Evolutionary conservation across 1,140 invertebrate species (phyloP), one percentile per base, ranked within the genome.

Genomic region (Macrosteles quadrilineatus): DNA sequence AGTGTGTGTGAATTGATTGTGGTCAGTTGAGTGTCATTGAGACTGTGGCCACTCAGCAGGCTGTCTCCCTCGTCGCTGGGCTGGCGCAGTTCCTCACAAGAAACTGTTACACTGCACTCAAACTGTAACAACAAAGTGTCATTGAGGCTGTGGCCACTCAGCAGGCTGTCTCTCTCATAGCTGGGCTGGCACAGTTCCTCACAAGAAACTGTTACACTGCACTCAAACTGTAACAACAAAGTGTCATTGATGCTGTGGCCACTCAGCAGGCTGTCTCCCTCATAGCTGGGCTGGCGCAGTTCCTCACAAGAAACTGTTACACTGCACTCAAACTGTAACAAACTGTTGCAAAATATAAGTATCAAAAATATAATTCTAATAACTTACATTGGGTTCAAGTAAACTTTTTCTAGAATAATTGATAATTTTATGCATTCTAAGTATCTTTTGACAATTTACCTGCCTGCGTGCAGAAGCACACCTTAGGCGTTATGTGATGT

Each of bases 31-130:
- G 72, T 73, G 57, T 68, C 47, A 17, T 73, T 67, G 11, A 71
- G 70, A 25, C 70, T 67, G 36, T 64, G 68, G 3, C 72, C 72
- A 25, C 68, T 70, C 1, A 73, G 59, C 21, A 73, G 59, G 31
- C 72, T 73, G 59, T 73, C 72, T 3, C 72, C 72, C 47, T 73
- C 72, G 32, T 73, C 72, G 36, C 69, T 73, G 1, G 72, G 31
- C 31, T 31, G 40, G 21, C 68, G 1, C 25, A 29, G 23, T 29
- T 47, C 69, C 23, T 72, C 65, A 23, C 67, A 72, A 2, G 68
- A 69, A 9, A 67, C 66, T 25, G 67, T 59, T n/a, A 59, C 55
- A 27, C 55, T 23, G 55, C 55, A 59, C 23, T 59, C 55, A 59
- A 68, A 68, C 30, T 55, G 36, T 25, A 17, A 45, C 9, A 4